Base-by-base conservation (phyloP, 1,140 invertebrate species). In the Rhagoletis zephyria region DNA sequence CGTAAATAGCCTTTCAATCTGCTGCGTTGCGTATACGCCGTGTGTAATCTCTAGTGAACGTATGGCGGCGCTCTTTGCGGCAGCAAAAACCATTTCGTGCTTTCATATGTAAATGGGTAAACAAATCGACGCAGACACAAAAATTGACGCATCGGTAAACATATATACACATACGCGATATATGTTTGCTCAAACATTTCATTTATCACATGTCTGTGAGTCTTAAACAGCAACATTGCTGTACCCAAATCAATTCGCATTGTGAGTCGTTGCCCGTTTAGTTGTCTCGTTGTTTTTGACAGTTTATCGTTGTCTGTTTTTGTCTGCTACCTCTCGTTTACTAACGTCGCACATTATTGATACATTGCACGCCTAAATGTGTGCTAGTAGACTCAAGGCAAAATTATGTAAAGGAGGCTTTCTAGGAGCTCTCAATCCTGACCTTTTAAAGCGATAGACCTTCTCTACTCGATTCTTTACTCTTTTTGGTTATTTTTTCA, bases 41-140 rank as follows among this genome's bases (percentile, higher is more conserved):
- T 30, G 64, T 67, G 40, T 30, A 30, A 40, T 30, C 64, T 67
- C 40, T n/a, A 10, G 2, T 56, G 51, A 56, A n/a, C 30, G 51
- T 30, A 7, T 30, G n/a, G 64, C 64, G 64, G 30, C 30, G 30
- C 30, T 1, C 30, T 30, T 30, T 30, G 30, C 30, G n/a, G 10
- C 19, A 65, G 10, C 64, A 65, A n/a, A 0, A 12, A 56, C 10
- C 51, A 56, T 10, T 7, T 56, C 51, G 10, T 56, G 51, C 51
- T 30, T 30, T 30, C 30, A 30, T 30, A 63, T 5, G 30, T 7
- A 65, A 30, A 10, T 65, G n/a, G 19, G 9, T 19, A 65, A 30
- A 65, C n/a, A 65, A 65, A 65, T 65, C 64, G 64, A 6, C 64
- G 6, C n/a, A 65, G 64, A 12, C 64, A 65, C 61, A 65, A 65